Evolutionary conservation across 1,140 invertebrate genomes (phyloP).

Genomic region (Aphis gossypii): DNA sequence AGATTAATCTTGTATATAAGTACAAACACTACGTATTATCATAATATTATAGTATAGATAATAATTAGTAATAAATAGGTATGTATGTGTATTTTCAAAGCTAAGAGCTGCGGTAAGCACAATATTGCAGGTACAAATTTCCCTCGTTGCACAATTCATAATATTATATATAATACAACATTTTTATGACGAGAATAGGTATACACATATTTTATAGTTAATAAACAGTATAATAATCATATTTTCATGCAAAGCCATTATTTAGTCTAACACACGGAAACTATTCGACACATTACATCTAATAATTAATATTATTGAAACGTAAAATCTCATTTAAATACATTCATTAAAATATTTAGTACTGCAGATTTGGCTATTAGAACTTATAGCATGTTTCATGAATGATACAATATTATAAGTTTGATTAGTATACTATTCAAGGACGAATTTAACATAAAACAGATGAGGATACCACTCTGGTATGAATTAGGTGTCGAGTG

Average conservation of each 20-base stretch:
- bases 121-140: neutral
- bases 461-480: too few species aligned
- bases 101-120: neutral
- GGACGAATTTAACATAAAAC: neutral
- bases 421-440: neutral
- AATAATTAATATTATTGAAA: neutral
- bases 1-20: neutral
- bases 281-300: neutral
- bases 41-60: neutral
- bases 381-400: neutral
- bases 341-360: neutral
- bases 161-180: neutral
- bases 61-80: neutral
- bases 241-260: neutral
- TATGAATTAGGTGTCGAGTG: too few species aligned
- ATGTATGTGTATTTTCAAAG: neutral
- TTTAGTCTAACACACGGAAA: neutral
- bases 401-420: neutral
- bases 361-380: neutral
- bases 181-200: neutral
- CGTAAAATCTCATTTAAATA: neutral
- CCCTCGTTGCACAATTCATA: neutral
- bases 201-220: neutral
- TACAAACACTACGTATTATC: neutral
- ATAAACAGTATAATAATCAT: neutral